Percentiles rank a stretch among this genome's conserved stretches.
Evolutionary conservation across 2,888 invertebrate species (phyloP).

Genomic region (Lamellibrachia columna): DNA sequence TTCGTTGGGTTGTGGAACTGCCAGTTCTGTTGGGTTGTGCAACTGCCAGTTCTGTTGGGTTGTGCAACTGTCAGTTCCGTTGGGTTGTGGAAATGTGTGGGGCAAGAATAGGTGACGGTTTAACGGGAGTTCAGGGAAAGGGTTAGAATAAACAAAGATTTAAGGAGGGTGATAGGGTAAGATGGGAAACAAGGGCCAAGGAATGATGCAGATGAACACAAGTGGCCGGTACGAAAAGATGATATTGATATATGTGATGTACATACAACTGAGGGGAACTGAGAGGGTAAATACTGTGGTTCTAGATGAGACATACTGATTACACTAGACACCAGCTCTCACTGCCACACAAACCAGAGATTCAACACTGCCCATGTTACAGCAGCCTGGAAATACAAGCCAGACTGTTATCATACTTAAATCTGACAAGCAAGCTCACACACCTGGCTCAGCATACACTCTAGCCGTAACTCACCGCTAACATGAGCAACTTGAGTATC

Average conservation of each 20-base stretch:
- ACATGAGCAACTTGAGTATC: background rate
- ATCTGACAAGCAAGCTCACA: background rate
- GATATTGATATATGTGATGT: background rate
- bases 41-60: too few species aligned
- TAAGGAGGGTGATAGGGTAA: background rate
- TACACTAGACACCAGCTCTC: background rate
- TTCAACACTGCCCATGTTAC: background rate
- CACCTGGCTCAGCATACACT: background rate
- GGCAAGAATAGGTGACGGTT: background rate
- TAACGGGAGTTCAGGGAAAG: background rate
- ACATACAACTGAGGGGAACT: background rate
- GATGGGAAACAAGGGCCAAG: background rate
- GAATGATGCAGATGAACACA: too few species aligned
- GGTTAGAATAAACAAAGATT: background rate
- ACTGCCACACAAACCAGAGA: background rate
- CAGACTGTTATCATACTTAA: background rate
- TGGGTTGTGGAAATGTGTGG: background rate
- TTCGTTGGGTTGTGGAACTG: too few species aligned
- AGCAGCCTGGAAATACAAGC: background rate
- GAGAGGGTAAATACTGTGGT: background rate
- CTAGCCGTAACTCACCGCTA: background rate
- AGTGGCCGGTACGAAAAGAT: background rate
- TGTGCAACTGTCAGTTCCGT: too few species aligned
- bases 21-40: too few species aligned
- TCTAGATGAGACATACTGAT: background rate